Conservation (phyloP, 2,113 vertebrate genomes). For the Cebidichthys violaceus region DNA sequence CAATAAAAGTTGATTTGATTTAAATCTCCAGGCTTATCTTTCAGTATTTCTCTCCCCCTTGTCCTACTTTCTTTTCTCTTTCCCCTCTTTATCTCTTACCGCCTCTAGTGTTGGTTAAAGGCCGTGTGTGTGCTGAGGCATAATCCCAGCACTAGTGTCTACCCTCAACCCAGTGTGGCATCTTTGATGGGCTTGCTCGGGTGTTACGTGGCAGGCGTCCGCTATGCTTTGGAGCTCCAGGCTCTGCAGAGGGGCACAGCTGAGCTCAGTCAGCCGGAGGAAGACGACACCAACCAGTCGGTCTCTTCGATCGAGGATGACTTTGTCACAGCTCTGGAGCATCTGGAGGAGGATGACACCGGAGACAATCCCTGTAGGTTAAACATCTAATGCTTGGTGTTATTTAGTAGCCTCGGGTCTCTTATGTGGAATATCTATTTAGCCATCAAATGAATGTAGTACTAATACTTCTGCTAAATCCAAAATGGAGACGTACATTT, state of each 20-base stretch:
- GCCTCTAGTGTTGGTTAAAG: conserved; percentile 77
- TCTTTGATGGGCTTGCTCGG: conserved; percentile 89
- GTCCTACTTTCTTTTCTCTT: background rate
- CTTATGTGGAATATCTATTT: background rate
- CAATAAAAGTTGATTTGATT: background rate
- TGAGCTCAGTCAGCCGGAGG: conserved; percentile 86
- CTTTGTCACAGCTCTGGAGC: conserved; percentile 98
- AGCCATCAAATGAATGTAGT: background rate
- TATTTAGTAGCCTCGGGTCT: background rate
- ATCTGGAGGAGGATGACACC: conserved; percentile 93
- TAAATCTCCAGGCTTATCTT: background rate
- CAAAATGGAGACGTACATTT: background rate
- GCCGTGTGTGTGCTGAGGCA: conserved; percentile 91
- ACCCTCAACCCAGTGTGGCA: conserved; percentile 82
- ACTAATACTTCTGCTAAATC: background rate
- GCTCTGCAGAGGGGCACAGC: conserved; percentile 77
- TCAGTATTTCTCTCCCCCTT: background rate
- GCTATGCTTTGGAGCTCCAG: conserved; percentile 87
- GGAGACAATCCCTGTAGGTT: conserved; percentile 82
- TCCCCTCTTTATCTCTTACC: background rate
- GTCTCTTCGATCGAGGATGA: conserved; percentile 99
- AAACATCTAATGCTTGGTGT: background rate
- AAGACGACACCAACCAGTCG: conserved; percentile 97
- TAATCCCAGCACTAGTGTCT: conserved; percentile 81
- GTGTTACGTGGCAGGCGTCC: conserved; percentile 90